phyloP scores from a whole-genome alignment of 2,888 invertebrate genomes.

The Papilio elwesi region DNA sequence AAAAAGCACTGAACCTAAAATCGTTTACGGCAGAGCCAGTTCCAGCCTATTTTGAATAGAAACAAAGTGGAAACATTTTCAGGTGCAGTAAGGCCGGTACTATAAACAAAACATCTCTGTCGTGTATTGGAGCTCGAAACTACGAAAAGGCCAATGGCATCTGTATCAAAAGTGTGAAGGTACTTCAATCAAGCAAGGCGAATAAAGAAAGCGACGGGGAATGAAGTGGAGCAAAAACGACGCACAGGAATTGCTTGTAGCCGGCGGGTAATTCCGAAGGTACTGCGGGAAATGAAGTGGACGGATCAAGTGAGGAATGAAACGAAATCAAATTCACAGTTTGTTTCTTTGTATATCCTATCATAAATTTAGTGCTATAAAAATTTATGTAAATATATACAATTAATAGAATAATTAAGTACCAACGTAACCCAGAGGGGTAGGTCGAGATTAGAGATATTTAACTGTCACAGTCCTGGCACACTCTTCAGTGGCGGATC shows the following conservation, averaged over 20 bases:
- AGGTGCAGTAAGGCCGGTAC: slow-evolving; percentile 3
- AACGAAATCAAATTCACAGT: slow-evolving; percentile 14
- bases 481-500: too few relatives aligned
- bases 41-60: slow-evolving; percentile 6
- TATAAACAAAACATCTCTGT: slow-evolving; percentile 16
- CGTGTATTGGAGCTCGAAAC: background rate
- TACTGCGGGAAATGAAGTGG: slow-evolving; percentile 22
- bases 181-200: slow-evolving; percentile 28
- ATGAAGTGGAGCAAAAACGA: slow-evolving; percentile 25
- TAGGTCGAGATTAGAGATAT: too few relatives aligned
- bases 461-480: too few relatives aligned
- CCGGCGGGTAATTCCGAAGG: slow-evolving; percentile 15
- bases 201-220: slow-evolving; percentile 29
- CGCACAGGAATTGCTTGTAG: slow-evolving; percentile 24
- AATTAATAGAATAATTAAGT: too few relatives aligned
- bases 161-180: slow-evolving; percentile 26
- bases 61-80: slow-evolving; percentile 17
- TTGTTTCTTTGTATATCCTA: background rate
- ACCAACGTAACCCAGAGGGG: too few relatives aligned
- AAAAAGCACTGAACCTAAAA: slow-evolving; percentile 4
- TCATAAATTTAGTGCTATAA: background rate
- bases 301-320: slow-evolving; percentile 17
- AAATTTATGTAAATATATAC: background rate
- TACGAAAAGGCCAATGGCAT: slow-evolving; percentile 8
- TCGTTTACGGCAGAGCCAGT: background rate